Evolutionary conservation across 2,797 vertebrate species (phyloP).

Genomic region (Melanotaenia boesemani): DNA sequence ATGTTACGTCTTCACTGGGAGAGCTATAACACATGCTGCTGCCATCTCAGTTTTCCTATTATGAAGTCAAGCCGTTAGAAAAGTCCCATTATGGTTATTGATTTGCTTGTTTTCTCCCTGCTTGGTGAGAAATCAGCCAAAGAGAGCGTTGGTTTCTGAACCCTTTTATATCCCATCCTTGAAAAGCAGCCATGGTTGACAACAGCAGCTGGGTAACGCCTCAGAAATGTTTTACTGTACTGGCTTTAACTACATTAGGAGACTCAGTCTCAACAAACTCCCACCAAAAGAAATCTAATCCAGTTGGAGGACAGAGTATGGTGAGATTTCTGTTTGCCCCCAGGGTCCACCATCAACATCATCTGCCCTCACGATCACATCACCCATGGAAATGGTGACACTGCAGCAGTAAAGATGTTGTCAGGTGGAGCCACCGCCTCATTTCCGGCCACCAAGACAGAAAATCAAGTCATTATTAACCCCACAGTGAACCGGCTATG

Average conservation of each 20-base stretch:
- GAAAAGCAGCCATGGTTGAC: slow-evolving; percentile 41
- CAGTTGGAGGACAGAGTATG: not conserved
- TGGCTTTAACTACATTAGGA: slow-evolving; percentile 42
- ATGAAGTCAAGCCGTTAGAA: slow-evolving; percentile 71
- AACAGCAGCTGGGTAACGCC: slow-evolving; percentile 12
- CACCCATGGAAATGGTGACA: slow-evolving; percentile 46
- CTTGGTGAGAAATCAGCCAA: slow-evolving; percentile 60
- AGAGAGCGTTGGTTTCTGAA: slow-evolving; percentile 51
- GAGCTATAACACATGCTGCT: slow-evolving; percentile 63
- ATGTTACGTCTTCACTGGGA: slow-evolving; percentile 54
- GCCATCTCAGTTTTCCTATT: slow-evolving; percentile 67
- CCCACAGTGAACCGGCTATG: slow-evolving; percentile 66
- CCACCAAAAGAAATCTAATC: not conserved
- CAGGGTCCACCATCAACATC: not conserved
- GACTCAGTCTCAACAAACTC: no score
- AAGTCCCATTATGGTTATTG: slow-evolving; percentile 76
- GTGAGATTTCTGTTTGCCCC: slow-evolving; percentile 43
- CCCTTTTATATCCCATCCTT: slow-evolving; percentile 45
- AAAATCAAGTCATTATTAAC: slow-evolving; percentile 83
- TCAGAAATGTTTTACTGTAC: slow-evolving; percentile 49
- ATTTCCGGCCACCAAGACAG: slow-evolving; percentile 74
- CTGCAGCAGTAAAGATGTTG: slow-evolving; percentile 46
- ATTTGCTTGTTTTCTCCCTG: slow-evolving; percentile 74
- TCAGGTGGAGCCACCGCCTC: slow-evolving; percentile 48
- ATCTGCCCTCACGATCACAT: slow-evolving; percentile 32